phyloP scores from a whole-genome alignment of 2,113 vertebrate species.

The Trogon melanurus region DNA sequence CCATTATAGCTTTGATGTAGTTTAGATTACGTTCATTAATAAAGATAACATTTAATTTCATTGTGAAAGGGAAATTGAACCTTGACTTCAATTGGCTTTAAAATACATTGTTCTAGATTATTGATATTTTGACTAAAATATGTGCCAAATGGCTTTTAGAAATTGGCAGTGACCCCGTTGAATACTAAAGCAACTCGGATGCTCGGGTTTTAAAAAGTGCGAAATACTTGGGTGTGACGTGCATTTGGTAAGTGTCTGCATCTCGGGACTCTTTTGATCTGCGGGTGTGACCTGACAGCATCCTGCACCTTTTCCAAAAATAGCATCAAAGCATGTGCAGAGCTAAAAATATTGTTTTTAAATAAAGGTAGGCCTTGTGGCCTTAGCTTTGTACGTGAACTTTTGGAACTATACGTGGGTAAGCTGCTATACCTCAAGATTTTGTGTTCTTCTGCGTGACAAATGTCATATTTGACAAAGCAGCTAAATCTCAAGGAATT shows the following conservation, averaged over 20 bases:
- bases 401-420: background rate
- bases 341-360: background rate
- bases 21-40: constrained; percentile 40
- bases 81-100: constrained; percentile 24
- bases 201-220: background rate
- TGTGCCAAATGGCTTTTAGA: constrained; percentile 38
- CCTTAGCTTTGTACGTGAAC: background rate
- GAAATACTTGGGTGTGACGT: background rate
- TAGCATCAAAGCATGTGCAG: background rate
- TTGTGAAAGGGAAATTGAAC: constrained; percentile 38
- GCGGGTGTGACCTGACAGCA: background rate
- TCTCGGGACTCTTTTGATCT: background rate
- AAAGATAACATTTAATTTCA: constrained; percentile 48
- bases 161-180: background rate
- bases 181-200: background rate
- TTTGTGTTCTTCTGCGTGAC: background rate
- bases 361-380: background rate
- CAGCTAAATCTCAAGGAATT: background rate
- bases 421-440: background rate
- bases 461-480: background rate
- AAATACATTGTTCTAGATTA: constrained; percentile 2
- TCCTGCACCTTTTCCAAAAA: background rate
- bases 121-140: constrained; percentile 45
- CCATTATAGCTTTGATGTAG: constrained; percentile 8
- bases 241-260: background rate